Percentiles rank a stretch among this genome's conserved stretches.
Conservation (phyloP, 2,888 invertebrate genomes). For the Isoperla grammatica region DNA sequence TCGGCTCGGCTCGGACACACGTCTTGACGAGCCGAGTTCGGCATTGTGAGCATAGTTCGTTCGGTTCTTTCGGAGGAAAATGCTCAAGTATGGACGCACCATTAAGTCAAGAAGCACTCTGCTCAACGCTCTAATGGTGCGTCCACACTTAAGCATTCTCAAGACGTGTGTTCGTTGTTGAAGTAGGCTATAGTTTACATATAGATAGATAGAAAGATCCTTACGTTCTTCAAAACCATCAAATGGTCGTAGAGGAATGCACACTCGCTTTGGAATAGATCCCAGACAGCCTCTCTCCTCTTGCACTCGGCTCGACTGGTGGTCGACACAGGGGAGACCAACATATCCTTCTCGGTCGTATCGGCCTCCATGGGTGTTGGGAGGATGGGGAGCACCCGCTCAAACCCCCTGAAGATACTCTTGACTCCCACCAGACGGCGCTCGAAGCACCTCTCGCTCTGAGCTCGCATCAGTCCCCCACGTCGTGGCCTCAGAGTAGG, state of each 20-base stretch:
- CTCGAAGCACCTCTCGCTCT: constrained; percentile 40
- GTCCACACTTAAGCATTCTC: no score
- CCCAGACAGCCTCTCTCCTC: constrained; percentile 54
- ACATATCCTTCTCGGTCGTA: constrained; percentile 33
- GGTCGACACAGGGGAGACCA: constrained; percentile 33
- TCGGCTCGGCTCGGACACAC: no score
- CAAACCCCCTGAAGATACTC: constrained; percentile 28
- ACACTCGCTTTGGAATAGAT: constrained; percentile 55
- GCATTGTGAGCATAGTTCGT: no score
- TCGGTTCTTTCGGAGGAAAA: no score
- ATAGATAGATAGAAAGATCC: no score
- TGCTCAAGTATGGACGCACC: no score
- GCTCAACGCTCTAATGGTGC: no score
- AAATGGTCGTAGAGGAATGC: constrained; percentile 56
- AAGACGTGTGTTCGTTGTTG: no score
- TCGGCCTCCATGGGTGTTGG: constrained; percentile 30
- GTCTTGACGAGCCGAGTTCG: no score
- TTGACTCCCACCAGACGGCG: constrained; percentile 31
- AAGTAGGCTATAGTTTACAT: no score
- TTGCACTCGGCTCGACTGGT: constrained; percentile 40
- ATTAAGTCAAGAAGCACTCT: no score
- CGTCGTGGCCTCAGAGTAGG: constrained; percentile 16
- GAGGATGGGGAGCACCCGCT: constrained; percentile 29
- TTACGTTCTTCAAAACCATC: constrained; percentile 55
- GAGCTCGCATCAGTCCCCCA: constrained; percentile 37